Evolutionary conservation across 2,797 vertebrate species (phyloP).

Genomic region (Acrocephalus scirpaceus): DNA sequence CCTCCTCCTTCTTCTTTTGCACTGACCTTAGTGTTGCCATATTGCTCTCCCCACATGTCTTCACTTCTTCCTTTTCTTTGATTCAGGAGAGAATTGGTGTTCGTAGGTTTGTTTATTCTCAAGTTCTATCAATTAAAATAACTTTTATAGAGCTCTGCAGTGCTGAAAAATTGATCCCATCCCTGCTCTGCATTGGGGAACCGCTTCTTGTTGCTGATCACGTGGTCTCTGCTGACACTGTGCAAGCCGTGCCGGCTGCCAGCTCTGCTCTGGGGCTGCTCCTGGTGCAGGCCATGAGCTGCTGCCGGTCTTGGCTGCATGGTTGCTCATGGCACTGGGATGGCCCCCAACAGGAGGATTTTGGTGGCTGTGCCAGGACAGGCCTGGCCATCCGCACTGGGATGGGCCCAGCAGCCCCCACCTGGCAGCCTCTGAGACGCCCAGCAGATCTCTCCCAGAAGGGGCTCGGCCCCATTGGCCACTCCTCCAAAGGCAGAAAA

Average conservation of each 20-base stretch:
- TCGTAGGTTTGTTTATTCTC: background rate
- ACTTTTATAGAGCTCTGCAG: background rate
- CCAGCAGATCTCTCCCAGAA: fast-evolving
- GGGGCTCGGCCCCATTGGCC: fast-evolving
- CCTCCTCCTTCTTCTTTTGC: background rate
- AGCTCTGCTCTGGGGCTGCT: fast-evolving
- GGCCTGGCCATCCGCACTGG: background rate
- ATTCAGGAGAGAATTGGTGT: background rate
- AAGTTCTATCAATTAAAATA: background rate
- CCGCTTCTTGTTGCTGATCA: too few species aligned
- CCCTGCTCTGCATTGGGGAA: background rate
- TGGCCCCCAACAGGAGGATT: background rate
- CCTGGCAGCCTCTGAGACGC: background rate
- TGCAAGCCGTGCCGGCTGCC: background rate
- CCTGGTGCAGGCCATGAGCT: fast-evolving
- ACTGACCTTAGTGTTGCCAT: fast-evolving
- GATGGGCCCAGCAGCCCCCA: background rate
- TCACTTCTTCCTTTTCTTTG: background rate
- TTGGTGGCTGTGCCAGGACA: fast-evolving
- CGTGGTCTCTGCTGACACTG: fast-evolving
- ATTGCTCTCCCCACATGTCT: background rate
- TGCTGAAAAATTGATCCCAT: background rate
- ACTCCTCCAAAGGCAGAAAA: too few species aligned
- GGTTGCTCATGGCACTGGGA: background rate
- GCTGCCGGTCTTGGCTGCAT: fast-evolving